Evolutionary conservation across 2,888 invertebrate genomes (phyloP).

Genomic region (Chrysotoxum bicinctum): DNA sequence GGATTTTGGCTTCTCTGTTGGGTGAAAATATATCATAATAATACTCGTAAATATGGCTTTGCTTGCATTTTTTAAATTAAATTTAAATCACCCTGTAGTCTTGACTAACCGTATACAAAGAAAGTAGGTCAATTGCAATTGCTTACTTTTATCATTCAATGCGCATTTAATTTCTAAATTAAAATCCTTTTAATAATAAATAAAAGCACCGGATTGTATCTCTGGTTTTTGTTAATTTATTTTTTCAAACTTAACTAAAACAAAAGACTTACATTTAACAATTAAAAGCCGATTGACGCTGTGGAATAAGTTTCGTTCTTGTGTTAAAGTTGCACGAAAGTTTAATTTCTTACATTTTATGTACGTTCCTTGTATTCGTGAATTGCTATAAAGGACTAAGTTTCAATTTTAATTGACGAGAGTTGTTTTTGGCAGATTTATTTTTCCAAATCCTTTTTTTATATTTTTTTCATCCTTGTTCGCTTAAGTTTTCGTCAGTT

Average conservation of each 20-base stretch:
- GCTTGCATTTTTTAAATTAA: constrained; percentile 6
- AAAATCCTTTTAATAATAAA: constrained; percentile 9
- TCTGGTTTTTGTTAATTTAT: not conserved
- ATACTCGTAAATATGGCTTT: constrained; percentile 18
- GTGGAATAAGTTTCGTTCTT: constrained; percentile 38
- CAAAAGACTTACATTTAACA: constrained; percentile 11
- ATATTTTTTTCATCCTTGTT: not conserved
- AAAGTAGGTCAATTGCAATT: constrained; percentile 14
- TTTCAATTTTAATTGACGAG: constrained; percentile 69
- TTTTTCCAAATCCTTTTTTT: constrained; percentile 30
- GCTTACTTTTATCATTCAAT: not conserved
- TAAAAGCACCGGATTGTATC: constrained; percentile 4
- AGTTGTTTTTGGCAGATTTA: constrained; percentile 61
- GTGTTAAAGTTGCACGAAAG: constrained; percentile 46
- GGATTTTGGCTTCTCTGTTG: not conserved
- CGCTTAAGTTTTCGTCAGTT: constrained; percentile 39
- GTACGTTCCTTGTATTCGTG: constrained; percentile 30
- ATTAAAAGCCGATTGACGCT: constrained; percentile 43
- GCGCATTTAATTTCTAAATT: constrained; percentile 4
- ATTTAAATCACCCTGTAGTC: not conserved
- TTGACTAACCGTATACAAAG: not conserved
- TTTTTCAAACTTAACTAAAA: not conserved
- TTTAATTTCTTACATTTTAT: constrained; percentile 4
- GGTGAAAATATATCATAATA: constrained; percentile 1
- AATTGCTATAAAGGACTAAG: constrained; percentile 41